Base-by-base conservation (phyloP, 1,140 invertebrate species). In the Spodoptera frugiperda region DNA sequence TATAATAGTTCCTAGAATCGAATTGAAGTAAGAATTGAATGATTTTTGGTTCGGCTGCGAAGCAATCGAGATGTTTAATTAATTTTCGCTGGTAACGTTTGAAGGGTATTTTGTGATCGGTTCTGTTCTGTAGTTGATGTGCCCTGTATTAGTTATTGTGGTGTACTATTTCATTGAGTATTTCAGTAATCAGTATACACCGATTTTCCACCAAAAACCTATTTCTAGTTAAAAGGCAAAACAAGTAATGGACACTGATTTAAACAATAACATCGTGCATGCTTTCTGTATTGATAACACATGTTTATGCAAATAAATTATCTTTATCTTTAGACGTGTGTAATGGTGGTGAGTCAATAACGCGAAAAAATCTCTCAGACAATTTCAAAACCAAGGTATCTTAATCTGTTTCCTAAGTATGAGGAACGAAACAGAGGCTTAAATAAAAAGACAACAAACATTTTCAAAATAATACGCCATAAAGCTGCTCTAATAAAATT, bases 31-130 rank as follows among this genome's bases (percentile, higher is more conserved):
- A 8, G 33, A 59, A 33, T 33, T 17, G 30, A 59, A 59, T 59
- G 12, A 59, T 39, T 17, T 61, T 61, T 44, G n/a, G 25, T 15
- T 39, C 6, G 12, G 6, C 33, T 39, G 10, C 0, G 9, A 61
- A 44, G 14, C 30, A 30, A 61, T 44, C 3, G 15, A 44, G 57
- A 61, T 53, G 33, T 44, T 44, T 61, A 44, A 44, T 61, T 39
- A 61, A 61, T 61, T 61, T 61, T 61, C 57, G 33, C 17, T 33
- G 39, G 57, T 17, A 15, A 2, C 33, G 17, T 15, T 61, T 44
- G n/a, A 61, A 61, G 30, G 30, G 57, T 61, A 61, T 61, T 61
- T 61, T 10, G 30, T 15, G 39, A 61, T 61, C 57, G n/a, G 9
- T 44, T 61, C 25, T 1, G 57, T 39, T 39, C 30, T 61, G 11